Conservation (phyloP, 64 coral and sea anemone genomes). For the Porites australiensis region DNA sequence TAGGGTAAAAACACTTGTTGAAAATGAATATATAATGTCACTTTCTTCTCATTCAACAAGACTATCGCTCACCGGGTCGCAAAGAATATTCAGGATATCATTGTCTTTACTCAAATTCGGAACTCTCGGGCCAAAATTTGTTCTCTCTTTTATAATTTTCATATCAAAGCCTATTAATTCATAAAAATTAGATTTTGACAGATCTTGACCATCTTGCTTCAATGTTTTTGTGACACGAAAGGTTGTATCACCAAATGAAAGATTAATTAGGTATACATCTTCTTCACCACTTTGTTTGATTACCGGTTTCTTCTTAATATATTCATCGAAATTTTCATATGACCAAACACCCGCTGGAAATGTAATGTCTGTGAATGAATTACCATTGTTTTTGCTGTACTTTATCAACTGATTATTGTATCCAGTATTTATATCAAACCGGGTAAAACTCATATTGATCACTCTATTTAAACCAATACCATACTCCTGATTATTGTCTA, state of each 20-base stretch:
- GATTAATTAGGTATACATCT: not conserved
- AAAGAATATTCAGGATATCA: not conserved
- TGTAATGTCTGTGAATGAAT: not conserved
- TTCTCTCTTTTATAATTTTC: not conserved
- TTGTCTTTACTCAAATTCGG: not conserved
- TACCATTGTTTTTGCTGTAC: not conserved
- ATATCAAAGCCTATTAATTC: not conserved
- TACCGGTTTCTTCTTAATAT: not conserved
- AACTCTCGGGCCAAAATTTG: not conserved
- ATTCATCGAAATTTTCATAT: not conserved
- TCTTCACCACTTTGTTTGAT: no score
- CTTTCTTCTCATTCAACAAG: not conserved
- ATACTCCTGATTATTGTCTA: not conserved
- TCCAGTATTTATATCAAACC: not conserved
- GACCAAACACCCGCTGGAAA: not conserved
- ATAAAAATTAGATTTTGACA: not conserved
- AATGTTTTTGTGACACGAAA: not conserved
- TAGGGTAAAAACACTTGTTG: not conserved
- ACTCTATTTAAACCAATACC: not conserved
- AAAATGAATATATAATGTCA: not conserved
- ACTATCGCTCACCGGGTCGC: not conserved
- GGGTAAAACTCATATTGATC: not conserved
- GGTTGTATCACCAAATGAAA: not conserved
- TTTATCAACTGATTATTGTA: not conserved
- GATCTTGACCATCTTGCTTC: not conserved